phyloP scores from a whole-genome alignment of 2,113 vertebrate genomes.

The Helogale parvula region DNA sequence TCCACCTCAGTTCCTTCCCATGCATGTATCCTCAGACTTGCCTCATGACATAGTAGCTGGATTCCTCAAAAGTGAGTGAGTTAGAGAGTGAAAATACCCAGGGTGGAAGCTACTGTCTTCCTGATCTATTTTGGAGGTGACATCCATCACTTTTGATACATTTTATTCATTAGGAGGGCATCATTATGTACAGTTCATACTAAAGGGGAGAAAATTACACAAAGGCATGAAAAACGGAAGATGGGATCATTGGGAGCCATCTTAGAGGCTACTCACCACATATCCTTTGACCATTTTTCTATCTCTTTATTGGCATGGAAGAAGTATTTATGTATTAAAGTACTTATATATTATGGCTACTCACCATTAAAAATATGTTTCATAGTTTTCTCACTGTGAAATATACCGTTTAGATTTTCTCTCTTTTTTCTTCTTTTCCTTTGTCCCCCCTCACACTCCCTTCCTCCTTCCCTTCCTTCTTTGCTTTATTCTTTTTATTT shows the following conservation, averaged over 20 bases:
- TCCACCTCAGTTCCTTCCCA: neutral
- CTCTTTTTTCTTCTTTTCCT: neutral
- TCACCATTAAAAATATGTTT: neutral
- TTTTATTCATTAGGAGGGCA: neutral
- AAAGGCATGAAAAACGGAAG: neutral
- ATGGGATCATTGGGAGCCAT: neutral
- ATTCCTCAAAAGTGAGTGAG: neutral
- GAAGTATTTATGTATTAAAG: neutral
- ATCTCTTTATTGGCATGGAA: neutral
- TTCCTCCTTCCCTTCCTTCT: rapidly evolving
- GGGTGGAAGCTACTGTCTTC: neutral
- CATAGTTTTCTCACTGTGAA: neutral
- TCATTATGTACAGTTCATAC: neutral
- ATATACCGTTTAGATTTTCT: neutral
- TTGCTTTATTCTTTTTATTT: neutral
- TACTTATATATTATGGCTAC: neutral
- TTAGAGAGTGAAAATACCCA: neutral
- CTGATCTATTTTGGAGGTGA: neutral
- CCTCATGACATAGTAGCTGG: neutral
- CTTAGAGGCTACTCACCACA: neutral
- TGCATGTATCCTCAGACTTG: too few relatives aligned
- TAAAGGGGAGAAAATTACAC: neutral
- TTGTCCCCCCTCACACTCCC: neutral
- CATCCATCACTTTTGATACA: neutral
- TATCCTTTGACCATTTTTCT: neutral